Percentiles rank a stretch among this genome's conserved stretches.
Evolutionary conservation across 2,797 vertebrate species (phyloP).

Genomic region (Acipenser ruthenus): DNA sequence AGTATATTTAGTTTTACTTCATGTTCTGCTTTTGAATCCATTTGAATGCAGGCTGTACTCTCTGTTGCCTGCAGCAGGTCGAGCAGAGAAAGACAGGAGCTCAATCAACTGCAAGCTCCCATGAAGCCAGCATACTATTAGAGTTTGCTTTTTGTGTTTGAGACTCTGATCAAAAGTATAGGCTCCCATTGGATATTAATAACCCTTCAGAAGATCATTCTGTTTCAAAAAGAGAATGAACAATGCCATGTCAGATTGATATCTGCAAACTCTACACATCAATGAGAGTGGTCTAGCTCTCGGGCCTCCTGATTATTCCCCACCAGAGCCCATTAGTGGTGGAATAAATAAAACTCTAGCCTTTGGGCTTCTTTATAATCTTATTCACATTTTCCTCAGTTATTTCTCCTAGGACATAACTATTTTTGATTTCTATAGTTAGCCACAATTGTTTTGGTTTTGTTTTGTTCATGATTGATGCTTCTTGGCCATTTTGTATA

Average conservation of each 20-base stretch:
- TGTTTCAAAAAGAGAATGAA: not conserved
- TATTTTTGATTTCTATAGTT: conserved; percentile 4
- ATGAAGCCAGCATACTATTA: not conserved
- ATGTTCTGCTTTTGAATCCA: too few relatives aligned
- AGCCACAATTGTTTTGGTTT: not conserved
- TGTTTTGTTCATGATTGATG: conserved; percentile 5
- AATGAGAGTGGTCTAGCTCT: not conserved
- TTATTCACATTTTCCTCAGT: conserved; percentile 9
- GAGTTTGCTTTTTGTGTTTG: not conserved
- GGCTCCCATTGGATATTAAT: not conserved
- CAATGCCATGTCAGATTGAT: not conserved
- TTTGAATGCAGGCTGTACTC: too few relatives aligned
- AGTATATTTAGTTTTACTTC: too few relatives aligned
- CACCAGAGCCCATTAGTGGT: not conserved
- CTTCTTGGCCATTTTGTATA: conserved; percentile 5
- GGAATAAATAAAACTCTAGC: conserved; percentile 3
- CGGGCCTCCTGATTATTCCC: not conserved
- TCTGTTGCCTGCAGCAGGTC: too few relatives aligned
- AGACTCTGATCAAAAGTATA: not conserved
- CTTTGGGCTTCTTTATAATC: conserved; percentile 1
- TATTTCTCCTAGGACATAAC: not conserved
- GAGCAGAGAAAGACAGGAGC: too few relatives aligned
- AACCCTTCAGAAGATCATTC: not conserved
- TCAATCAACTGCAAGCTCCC: too few relatives aligned
- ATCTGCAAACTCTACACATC: not conserved